Percentiles rank a stretch among this genome's conserved stretches.
Evolutionary conservation across 2,113 vertebrate species (phyloP).

Genomic region (Trogon melanurus): DNA sequence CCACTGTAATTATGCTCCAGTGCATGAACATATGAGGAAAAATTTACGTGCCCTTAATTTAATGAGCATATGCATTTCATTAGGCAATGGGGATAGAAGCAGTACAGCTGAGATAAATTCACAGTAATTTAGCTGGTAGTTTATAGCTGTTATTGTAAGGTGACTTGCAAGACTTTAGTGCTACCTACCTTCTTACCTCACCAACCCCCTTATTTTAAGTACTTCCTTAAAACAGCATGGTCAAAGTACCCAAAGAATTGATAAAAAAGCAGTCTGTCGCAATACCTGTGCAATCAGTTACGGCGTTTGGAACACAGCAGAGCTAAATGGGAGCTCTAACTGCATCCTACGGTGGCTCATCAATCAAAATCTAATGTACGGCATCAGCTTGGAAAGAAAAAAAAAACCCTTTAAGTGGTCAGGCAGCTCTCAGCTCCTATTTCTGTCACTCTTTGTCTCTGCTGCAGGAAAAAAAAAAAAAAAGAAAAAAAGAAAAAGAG

Average conservation of each 20-base stretch:
- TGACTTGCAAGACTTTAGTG: neutral
- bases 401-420: neutral
- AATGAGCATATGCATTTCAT: neutral
- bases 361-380: neutral
- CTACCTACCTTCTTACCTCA: neutral
- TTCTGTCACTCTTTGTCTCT: neutral
- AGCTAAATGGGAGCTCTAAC: neutral
- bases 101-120: neutral
- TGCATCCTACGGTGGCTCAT: neutral
- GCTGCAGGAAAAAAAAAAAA: neutral
- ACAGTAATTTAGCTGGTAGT: neutral
- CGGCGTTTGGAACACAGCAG: neutral
- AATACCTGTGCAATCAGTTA: neutral
- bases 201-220: neutral
- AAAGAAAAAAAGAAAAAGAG: fast-evolving
- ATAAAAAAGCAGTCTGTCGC: neutral
- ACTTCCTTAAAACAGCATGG: neutral
- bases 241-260: neutral
- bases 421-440: neutral
- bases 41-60: neutral
- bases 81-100: neutral
- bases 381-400: neutral
- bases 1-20: neutral
- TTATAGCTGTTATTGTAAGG: neutral
- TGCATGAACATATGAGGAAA: neutral